A percentile compares a stretch with the other conserved stretches of the same genome.
Conservation (phyloP, 2,888 invertebrate species). For the Lucinisca nassula region DNA sequence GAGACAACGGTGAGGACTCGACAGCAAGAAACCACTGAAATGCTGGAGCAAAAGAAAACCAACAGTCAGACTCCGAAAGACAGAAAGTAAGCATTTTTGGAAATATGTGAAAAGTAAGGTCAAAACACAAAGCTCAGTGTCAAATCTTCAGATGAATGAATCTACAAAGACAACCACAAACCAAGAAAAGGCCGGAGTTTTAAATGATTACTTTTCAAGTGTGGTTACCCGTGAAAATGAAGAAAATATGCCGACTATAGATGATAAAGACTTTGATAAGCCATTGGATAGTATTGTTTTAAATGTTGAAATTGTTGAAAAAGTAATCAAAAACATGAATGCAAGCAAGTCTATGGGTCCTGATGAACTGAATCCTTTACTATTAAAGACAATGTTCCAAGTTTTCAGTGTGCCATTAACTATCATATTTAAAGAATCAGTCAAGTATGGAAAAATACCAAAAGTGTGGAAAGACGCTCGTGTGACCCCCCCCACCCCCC, state of each 20-base stretch:
- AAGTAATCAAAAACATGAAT: too few species aligned
- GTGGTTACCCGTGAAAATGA: background rate
- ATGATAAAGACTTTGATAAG: background rate
- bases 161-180: background rate
- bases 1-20: too few species aligned
- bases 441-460: background rate
- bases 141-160: constrained; percentile 1
- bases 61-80: too few species aligned
- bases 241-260: background rate
- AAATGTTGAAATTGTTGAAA: background rate
- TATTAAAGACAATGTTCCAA: background rate
- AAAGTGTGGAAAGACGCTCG: background rate
- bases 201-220: background rate
- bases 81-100: constrained; percentile 24
- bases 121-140: background rate
- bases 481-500: background rate
- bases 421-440: background rate
- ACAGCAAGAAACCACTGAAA: too few species aligned
- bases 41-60: too few species aligned
- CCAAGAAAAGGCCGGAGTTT: constrained; percentile 14
- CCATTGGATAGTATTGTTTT: background rate
- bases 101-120: constrained; percentile 21
- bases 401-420: background rate
- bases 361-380: background rate
- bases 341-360: background rate